Evolutionary conservation across 53 echinoderm and acorn worm genomes (phyloP), one percentile per base, ranked within the genome.

Genomic region (Glandiceps talaboti): DNA sequence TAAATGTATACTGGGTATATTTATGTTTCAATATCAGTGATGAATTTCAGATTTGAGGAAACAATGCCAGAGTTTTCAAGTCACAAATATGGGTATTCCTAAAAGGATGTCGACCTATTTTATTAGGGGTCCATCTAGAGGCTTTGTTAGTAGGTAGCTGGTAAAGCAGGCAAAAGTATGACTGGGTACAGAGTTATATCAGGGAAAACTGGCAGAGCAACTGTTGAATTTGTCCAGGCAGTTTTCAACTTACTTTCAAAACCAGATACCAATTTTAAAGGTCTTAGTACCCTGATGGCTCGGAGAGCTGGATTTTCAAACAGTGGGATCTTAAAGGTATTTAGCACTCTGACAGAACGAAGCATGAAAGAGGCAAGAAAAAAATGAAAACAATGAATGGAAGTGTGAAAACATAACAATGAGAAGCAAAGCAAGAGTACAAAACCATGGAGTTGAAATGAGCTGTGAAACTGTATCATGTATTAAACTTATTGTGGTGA

Each of bases 251-350:
- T 86, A 94, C 94, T 91, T 80, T 86, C 89, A 82, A 92, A 85
- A 81, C 92, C 92, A 28, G 94, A 94, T 75, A 94, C 94, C 78
- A 94, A 84, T 85, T 94, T 94, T 83, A 94, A 86, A 27, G 94
- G 94, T 89, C 94, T 94, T 84, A 94, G 77, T 74, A 94, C 94
- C 31, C 94, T 83, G 45, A 94, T 83, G 33, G 94, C 92, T 29
- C 92, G 87, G 31, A 92, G 77, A 33, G 89, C 91, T 32, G 90
- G 91, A 77, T 87, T 86, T 73, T 94, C 91, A 84, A 91, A 87
- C 33, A 87, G 82, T n/a, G 90, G 87, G 0, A 81, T 77, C 64
- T 45, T 45, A 28, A 90, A 84, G 31, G 87, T 33, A 29, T 82
- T 87, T 75, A 81, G 29, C 30, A 85, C 26, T 45, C 64, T 45